Conservation (phyloP, 2,888 invertebrate species). For the Dysmachus trigonus region DNA sequence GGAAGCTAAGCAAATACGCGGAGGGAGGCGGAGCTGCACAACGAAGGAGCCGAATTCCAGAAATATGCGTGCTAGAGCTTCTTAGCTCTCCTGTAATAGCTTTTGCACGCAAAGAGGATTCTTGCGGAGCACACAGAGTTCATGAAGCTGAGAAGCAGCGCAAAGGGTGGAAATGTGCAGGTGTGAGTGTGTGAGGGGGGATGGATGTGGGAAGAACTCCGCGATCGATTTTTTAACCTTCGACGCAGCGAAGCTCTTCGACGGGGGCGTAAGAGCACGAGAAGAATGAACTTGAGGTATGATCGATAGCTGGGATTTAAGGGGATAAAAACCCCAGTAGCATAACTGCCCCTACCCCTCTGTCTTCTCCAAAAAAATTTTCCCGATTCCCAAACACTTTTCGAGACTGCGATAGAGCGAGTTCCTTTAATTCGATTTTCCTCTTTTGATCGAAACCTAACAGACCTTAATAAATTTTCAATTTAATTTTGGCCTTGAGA, state of each 20-base stretch:
- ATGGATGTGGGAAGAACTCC: not conserved
- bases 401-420: not conserved
- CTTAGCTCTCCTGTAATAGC: not conserved
- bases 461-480: not conserved
- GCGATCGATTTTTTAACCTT: constrained; percentile 29
- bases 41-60: constrained; percentile 5
- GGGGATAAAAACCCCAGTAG: not conserved
- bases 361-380: not conserved
- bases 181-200: no score
- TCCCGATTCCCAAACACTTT: not conserved
- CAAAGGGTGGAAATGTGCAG: not conserved
- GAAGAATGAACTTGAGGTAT: constrained; percentile 33
- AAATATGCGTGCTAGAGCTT: constrained; percentile 23
- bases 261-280: not conserved
- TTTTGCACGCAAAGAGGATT: constrained; percentile 29
- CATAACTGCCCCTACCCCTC: not conserved
- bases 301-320: constrained; percentile 32
- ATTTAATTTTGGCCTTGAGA: not conserved
- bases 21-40: not conserved
- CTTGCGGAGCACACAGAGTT: not conserved
- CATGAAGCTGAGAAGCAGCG: not conserved
- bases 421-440: not conserved
- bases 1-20: not conserved
- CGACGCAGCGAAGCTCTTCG: not conserved
- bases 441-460: not conserved